Evolutionary conservation across 1,140 invertebrate genomes (phyloP), one percentile per base, ranked within the genome.

Genomic region (Gyrodactylus salaris): DNA sequence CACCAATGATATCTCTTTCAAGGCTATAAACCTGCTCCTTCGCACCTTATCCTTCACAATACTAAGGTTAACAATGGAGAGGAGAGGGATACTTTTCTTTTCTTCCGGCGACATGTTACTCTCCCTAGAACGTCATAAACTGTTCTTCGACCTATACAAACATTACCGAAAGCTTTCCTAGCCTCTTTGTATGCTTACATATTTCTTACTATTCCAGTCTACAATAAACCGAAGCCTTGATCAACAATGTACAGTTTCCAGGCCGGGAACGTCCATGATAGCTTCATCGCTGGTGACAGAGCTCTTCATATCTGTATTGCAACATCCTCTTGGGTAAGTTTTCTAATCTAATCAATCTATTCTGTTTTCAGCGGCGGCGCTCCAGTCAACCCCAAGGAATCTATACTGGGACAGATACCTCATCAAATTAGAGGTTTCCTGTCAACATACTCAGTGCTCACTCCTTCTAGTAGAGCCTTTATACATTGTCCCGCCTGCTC

Each of bases 241-340:
- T 82, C 92, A 97, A 79, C 93, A 99, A 79, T 99, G 95, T 78
- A 99, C 95, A 2, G 94, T 99, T 2, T 92, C 91, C 0, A 83
- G 94, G 74, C 91, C 94, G 0, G 95, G 93, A 19, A 85, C 93
- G 7, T 89, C 91, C 0, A 86, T 87, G 79, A 86, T 96, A 74
- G 93, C 92, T 0, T 86, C 87, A 68, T 88, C 89, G 23, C 81
- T 94, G 25, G 89, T 89, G 19, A 90, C 90, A 0, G 95, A 99
- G 82, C 79, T 99, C 20, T 81, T 95, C 68, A 85, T 92, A 0
- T 86, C 87, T 0, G 70, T 95, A 16, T 81, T 91, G 26, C 91
- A 95, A 78, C 90, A 96, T 84, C 85, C 87, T 0, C 76, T 84
- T 20, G 84, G 84, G 86, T 89, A 27, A 20, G 7, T 70, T 68